phyloP scores from a whole-genome alignment of 2,113 vertebrate species.

The Leptosomus discolor region DNA sequence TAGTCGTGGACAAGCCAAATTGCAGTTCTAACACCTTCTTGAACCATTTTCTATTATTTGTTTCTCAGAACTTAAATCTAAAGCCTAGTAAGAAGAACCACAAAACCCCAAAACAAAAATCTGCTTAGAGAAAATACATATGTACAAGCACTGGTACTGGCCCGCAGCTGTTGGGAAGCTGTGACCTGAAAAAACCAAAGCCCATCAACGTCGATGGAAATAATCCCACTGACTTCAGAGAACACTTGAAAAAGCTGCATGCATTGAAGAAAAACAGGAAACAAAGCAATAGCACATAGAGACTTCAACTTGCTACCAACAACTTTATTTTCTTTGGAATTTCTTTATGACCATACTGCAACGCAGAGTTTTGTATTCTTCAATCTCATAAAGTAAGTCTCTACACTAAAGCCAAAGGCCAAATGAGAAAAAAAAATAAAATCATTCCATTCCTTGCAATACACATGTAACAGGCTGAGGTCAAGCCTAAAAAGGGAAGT shows the following conservation, averaged over 20 bases:
- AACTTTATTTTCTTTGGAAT: not conserved
- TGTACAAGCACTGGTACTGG: not conserved
- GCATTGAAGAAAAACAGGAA: not conserved
- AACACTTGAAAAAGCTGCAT: not conserved
- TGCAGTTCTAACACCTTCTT: not conserved
- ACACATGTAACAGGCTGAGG: not conserved
- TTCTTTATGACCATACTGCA: not conserved
- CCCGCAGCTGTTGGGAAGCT: not conserved
- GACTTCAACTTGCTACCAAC: not conserved
- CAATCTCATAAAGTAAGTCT: accelerated
- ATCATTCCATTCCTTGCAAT: not conserved
- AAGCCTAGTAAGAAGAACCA: not conserved
- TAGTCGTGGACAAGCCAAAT: not conserved
- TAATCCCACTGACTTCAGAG: not conserved
- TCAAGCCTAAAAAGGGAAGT: not conserved
- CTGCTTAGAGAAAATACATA: not conserved
- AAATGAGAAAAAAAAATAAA: not conserved
- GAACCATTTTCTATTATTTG: not conserved
- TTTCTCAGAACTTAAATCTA: not conserved
- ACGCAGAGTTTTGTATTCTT: not conserved
- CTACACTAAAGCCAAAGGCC: not conserved
- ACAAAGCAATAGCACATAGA: not conserved
- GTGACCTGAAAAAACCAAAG: not conserved
- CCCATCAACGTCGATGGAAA: not conserved
- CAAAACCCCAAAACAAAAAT: not conserved